Evolutionary conservation across 2,113 vertebrate genomes (phyloP), one percentile per base, ranked within the genome.

Genomic region (Balaeniceps rex): DNA sequence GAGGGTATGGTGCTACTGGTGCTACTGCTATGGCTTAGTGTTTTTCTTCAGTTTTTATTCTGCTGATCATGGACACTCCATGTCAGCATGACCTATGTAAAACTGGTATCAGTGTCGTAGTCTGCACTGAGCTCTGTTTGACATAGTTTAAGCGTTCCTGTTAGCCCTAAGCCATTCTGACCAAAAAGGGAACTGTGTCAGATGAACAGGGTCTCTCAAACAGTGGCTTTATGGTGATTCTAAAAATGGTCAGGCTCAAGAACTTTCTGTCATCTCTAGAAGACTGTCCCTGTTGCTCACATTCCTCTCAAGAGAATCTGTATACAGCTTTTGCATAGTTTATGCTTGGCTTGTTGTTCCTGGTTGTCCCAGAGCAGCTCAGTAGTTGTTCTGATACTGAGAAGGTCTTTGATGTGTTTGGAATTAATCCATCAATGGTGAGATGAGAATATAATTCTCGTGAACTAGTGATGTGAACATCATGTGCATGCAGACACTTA

Each of bases 401-500:
- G 66, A 65, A 88, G 14, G 33, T 75, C 72, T 94, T 96, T 95
- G 76, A 77, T 92, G 52, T 93, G 21, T 88, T 94, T 88, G 91
- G 63, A 88, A 77, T 86, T 49, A 85, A 65, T 80, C 79, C 63
- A 66, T 79, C 31, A 61, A 14, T 68, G 52, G 58, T 77, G 81
- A 84, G 44, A 64, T 69, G 77, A 89, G 83, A 88, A 64, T 79
- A 66, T 65, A 18, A 18, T 78, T 81, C 72, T 92, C 40, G 34
- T 76, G n/a, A 88, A 34, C 38, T 76, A 55, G 38, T 38, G 77
- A 84, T 87, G 36, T 52, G 69, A 81, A 66, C 25, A 17, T 47
- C 11, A n/a, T 10, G 12, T 83, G 47, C 6, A 0, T 70, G 58
- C 38, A 87, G 49, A 49, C 38, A 22, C 31, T 78, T 74, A 31